phyloP scores from a whole-genome alignment of 2,113 vertebrate genomes.

The Nesogale talazaci region DNA sequence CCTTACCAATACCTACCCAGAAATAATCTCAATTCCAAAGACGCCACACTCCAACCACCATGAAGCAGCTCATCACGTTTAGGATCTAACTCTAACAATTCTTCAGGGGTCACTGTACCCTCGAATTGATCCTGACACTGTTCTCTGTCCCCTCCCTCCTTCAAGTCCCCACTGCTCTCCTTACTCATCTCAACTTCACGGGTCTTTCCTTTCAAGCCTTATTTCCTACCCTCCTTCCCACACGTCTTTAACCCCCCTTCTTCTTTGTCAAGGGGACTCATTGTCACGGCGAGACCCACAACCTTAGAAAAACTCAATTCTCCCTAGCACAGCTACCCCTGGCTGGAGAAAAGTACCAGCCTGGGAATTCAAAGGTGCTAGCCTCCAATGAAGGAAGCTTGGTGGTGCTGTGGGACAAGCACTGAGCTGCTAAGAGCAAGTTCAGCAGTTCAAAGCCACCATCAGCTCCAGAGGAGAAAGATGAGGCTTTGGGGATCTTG shows the following conservation, averaged over 20 bases:
- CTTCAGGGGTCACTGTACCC: not conserved
- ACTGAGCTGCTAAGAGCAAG: too few species aligned
- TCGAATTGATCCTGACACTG: too few species aligned
- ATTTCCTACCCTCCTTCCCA: not conserved
- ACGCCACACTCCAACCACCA: not conserved
- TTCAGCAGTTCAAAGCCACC: too few species aligned
- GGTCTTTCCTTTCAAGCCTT: not conserved
- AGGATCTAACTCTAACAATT: not conserved
- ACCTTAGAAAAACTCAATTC: accelerated
- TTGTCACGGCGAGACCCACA: not conserved
- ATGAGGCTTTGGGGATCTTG: too few species aligned
- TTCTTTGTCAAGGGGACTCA: not conserved
- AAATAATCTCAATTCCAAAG: not conserved
- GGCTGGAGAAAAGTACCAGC: not conserved
- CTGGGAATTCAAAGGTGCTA: not conserved
- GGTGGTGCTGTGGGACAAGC: too few species aligned
- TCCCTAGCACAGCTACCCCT: not conserved
- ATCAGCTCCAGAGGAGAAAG: too few species aligned
- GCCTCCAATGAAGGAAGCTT: not conserved
- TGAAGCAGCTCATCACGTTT: not conserved
- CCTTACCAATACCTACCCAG: not conserved
- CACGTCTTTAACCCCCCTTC: not conserved
- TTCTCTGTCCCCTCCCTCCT: not conserved
- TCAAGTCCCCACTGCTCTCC: not conserved
- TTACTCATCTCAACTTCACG: not conserved